phyloP scores from a whole-genome alignment of 2,888 invertebrate species.

The Chrysolina americana region DNA sequence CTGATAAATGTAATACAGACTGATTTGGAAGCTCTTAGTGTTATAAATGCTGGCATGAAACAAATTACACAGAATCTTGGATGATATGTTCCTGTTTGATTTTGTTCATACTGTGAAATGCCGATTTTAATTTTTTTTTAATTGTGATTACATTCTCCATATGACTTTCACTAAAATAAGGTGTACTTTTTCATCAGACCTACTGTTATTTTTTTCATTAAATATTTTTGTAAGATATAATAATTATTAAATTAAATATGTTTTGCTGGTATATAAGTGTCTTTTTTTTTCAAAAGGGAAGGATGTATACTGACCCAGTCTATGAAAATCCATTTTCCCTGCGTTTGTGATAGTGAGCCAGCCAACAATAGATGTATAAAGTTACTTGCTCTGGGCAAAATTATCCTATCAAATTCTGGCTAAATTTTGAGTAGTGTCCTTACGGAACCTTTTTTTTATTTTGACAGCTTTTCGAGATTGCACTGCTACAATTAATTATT shows the following conservation, averaged over 20 bases:
- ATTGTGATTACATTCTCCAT: background rate
- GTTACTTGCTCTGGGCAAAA: too few relatives aligned
- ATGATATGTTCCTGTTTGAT: background rate
- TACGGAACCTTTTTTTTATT: too few relatives aligned
- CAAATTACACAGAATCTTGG: conserved; percentile 68
- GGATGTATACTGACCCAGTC: too few relatives aligned
- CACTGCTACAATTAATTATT: too few relatives aligned
- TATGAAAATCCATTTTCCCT: too few relatives aligned
- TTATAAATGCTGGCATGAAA: conserved; percentile 84
- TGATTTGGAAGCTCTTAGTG: conserved; percentile 84
- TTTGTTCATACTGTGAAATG: background rate
- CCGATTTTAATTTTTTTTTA: background rate
- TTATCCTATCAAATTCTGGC: too few relatives aligned
- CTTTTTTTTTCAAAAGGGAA: too few relatives aligned
- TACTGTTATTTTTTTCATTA: background rate
- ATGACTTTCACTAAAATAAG: background rate
- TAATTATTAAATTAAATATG: background rate
- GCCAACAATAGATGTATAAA: too few relatives aligned
- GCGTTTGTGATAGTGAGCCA: too few relatives aligned
- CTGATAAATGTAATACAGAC: conserved; percentile 86
- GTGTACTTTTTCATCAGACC: background rate
- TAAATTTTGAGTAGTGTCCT: too few relatives aligned
- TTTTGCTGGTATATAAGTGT: background rate
- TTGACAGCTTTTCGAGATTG: too few relatives aligned
- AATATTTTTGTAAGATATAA: conserved; percentile 18